These are phyloP conservation scores for Octopus sinensis DNA, from an alignment of 1,140 invertebrate species.

Conservation along the genomic window DNA sequence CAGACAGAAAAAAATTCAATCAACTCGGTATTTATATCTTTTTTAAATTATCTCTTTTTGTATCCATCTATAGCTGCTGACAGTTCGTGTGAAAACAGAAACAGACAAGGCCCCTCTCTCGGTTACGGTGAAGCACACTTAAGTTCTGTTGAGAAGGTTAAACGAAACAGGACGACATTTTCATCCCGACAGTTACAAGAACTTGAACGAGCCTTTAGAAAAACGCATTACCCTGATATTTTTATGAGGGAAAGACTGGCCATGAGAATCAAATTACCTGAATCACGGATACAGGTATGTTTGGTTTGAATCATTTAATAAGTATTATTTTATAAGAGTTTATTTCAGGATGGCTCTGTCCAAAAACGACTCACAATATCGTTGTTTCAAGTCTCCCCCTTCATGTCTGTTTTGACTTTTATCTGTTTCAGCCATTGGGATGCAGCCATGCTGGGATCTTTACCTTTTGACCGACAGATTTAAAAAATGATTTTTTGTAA, in stretches of 20 bases:
- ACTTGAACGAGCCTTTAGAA: conserved; percentile 50
- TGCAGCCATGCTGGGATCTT: too few species aligned
- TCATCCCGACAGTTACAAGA: conserved; percentile 51
- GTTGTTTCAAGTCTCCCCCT: too few species aligned
- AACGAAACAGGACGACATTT: conserved; percentile 53
- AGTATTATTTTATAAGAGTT: too few species aligned
- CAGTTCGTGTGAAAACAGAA: background rate
- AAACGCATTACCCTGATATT: conserved; percentile 55
- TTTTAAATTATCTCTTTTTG: background rate
- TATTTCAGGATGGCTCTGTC: too few species aligned
- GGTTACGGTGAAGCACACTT: background rate
- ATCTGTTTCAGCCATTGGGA: too few species aligned
- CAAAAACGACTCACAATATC: too few species aligned
- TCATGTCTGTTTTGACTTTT: too few species aligned
- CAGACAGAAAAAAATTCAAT: background rate
- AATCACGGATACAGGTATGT: conserved; percentile 51
- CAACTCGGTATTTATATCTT: background rate
- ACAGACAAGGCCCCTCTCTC: background rate
- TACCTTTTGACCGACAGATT: too few species aligned
- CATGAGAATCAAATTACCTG: conserved; percentile 42
- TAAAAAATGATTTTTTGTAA: too few species aligned
- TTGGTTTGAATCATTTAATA: background rate
- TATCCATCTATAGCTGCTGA: background rate
- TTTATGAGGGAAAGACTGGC: conserved; percentile 52
- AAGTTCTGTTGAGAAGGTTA: conserved; percentile 26